phyloP scores from a whole-genome alignment of 2,888 invertebrate genomes.

The Rotaria macrura region DNA sequence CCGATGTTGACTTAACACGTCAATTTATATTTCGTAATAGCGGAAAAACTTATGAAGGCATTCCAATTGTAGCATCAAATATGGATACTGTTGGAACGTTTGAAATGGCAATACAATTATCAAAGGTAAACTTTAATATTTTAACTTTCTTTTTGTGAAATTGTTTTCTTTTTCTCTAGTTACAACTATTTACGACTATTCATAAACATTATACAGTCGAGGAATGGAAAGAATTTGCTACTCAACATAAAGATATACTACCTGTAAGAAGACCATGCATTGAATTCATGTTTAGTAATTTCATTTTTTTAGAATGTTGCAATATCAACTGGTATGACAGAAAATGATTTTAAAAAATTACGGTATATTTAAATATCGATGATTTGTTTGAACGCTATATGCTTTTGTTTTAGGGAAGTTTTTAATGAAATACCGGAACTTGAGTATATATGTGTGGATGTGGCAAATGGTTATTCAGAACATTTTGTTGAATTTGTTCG shows the following conservation, averaged over 20 bases:
- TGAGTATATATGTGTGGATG: conserved; percentile 74
- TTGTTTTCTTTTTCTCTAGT: conserved; percentile 54
- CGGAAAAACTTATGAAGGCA: conserved; percentile 66
- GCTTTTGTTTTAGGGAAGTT: conserved; percentile 35
- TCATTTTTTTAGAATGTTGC: conserved; percentile 53
- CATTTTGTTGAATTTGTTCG: conserved; percentile 77
- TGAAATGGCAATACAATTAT: conserved; percentile 72
- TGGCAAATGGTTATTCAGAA: conserved; percentile 77
- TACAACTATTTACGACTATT: conserved; percentile 72
- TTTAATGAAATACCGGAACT: conserved; percentile 59
- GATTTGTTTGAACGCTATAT: neutral
- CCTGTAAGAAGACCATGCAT: conserved; percentile 24
- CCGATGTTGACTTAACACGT: conserved; percentile 70
- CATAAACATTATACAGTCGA: conserved; percentile 78
- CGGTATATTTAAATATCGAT: conserved; percentile 42
- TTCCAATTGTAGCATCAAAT: conserved; percentile 82
- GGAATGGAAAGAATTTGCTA: conserved; percentile 68
- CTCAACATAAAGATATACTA: conserved; percentile 40
- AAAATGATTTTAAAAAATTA: conserved; percentile 61
- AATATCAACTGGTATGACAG: conserved; percentile 72
- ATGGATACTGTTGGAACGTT: conserved; percentile 96
- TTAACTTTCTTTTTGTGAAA: neutral
- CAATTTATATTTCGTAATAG: conserved; percentile 76
- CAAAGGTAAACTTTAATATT: conserved; percentile 57
- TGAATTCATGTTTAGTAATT: too few relatives aligned